Base-by-base conservation (phyloP, 2,113 vertebrate species). In the Naja naja region DNA sequence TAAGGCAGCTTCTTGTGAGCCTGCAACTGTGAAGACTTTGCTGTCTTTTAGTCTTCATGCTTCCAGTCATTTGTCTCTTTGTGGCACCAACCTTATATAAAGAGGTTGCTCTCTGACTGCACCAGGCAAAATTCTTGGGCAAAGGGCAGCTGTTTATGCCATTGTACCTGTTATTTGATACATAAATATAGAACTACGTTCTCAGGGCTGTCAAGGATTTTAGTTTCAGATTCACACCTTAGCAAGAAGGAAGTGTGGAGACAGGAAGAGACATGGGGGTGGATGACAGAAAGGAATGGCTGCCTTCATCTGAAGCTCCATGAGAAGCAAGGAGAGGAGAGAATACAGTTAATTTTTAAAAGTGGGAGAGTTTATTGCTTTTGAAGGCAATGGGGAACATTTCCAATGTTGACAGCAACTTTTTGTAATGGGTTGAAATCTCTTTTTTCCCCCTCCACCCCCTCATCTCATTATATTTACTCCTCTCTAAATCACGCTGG, bases 321-420 rank as follows among this genome's bases (percentile, higher is more conserved):
- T 94, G 96, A 95, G 94, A 93, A 96, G 91, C 5, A 55, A 93
- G 92, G 47, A 96, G 94, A 93, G 92, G 47, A 96, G 94, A 34
- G 91, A 74, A 93, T 93, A 93, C 54, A 91, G 93, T 47, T 88
- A 52, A 25, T 0, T 89, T 58, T 30, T 12, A 34, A 43, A 87
- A 64, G 86, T 39, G 58, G 20, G 86, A 27, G 87, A 91, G 85
- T n/a, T 94, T 89, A 81, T 55, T 89, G 85, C 90, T 74, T 95
- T 91, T 90, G 88, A 94, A 95, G 54, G 45, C 39, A 91, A 25
- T n/a, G 27, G 30, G 43, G 23, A 22, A 52, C 25, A 20, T 34
- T 18, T 89, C 39, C 34, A 89, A 18, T 89, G 20, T 8, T 55
- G 47, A 43, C 34, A 91, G 34, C 69, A 86, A 18, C 87, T 45